phyloP scores from a whole-genome alignment of 2,797 vertebrate species.

The Mormyrus hasselquistii region DNA sequence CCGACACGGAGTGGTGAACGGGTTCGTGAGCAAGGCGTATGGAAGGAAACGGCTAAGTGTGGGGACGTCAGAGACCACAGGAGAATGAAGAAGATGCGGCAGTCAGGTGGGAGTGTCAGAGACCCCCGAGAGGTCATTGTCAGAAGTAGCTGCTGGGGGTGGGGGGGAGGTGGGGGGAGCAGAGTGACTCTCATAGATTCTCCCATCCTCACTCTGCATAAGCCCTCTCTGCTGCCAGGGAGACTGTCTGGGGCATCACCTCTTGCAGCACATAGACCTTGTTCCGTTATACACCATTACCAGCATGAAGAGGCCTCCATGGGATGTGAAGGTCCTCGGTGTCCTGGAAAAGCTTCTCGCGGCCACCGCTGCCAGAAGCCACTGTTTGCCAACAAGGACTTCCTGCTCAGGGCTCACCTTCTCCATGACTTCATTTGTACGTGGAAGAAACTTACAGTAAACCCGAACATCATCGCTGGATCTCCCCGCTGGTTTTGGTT shows the following conservation, averaged over 20 bases:
- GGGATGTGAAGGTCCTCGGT: background rate
- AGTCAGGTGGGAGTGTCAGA: background rate
- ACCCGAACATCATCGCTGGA: background rate
- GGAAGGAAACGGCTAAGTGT: background rate
- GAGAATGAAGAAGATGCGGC: background rate
- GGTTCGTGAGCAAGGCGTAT: background rate
- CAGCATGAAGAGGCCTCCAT: background rate
- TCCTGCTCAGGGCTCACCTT: background rate
- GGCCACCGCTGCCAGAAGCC: background rate
- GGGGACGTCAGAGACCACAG: background rate
- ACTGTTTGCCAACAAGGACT: background rate
- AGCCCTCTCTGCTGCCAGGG: background rate
- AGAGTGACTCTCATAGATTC: background rate
- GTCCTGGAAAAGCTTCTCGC: background rate
- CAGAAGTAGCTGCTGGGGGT: background rate
- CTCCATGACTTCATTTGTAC: background rate
- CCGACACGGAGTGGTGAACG: background rate
- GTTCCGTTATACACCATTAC: background rate
- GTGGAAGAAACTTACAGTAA: background rate
- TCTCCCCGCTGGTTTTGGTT: conserved; percentile 19
- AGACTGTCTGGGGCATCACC: background rate
- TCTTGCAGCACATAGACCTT: background rate
- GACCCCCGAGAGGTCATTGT: background rate
- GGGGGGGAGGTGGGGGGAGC: background rate
- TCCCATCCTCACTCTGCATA: background rate